Conservation (phyloP, 2,888 invertebrate genomes). For the Andrena dorsata region DNA sequence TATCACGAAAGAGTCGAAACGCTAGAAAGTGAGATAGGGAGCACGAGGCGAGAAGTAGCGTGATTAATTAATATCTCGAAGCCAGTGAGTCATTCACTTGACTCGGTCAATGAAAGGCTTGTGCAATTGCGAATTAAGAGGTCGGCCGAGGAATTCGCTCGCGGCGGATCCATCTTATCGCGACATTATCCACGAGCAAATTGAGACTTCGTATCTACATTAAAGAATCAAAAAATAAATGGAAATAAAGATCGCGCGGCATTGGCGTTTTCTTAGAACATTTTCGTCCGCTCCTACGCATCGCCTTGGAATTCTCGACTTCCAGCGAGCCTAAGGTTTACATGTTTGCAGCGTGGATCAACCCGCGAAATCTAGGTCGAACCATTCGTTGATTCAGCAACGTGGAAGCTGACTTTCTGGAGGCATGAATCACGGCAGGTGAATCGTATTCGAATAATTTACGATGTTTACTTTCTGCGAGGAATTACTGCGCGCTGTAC, state of each 20-base stretch:
- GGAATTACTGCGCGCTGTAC: slow-evolving; percentile 17
- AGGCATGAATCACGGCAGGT: slow-evolving; percentile 50
- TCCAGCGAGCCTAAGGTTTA: slow-evolving; percentile 4
- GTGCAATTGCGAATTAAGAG: slow-evolving; percentile 75
- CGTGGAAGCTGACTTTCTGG: slow-evolving; percentile 25
- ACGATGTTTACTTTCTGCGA: slow-evolving; percentile 22
- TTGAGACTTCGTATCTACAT: neutral
- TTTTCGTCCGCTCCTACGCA: neutral
- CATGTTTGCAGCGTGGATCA: slow-evolving; percentile 32
- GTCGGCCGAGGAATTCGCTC: slow-evolving; percentile 45
- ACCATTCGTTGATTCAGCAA: neutral
- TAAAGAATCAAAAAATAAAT: neutral
- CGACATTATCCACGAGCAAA: slow-evolving; percentile 16
- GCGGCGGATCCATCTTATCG: slow-evolving; percentile 32
- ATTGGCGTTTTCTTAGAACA: neutral
- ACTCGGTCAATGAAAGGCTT: slow-evolving; percentile 78
- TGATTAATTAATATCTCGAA: slow-evolving; percentile 76
- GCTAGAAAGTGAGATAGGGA: slow-evolving; percentile 33
- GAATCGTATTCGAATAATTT: slow-evolving; percentile 48
- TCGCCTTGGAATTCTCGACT: neutral
- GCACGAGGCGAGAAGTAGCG: slow-evolving; percentile 55
- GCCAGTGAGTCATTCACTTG: slow-evolving; percentile 80
- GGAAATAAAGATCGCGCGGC: neutral
- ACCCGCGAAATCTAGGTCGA: slow-evolving; percentile 24
- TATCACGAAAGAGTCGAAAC: neutral